Evolutionary conservation across 2,797 vertebrate species (phyloP), one percentile per base, ranked within the genome.

Genomic region (Galaxias olidus): DNA sequence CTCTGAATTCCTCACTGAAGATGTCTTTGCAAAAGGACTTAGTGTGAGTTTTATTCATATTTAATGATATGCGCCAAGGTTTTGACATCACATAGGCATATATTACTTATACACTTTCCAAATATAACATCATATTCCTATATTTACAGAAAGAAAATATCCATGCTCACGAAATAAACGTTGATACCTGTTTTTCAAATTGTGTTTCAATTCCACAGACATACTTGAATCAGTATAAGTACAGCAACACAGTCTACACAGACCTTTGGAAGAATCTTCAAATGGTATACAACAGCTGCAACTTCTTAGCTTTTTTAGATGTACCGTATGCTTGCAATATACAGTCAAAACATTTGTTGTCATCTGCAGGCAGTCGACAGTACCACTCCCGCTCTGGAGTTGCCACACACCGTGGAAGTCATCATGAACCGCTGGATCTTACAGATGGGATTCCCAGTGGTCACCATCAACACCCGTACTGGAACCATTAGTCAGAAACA

Each of bases 191-290:
- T 61, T 52, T 47, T 18, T 41, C 14, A 18, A 41, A 50, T 50
- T 40, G 4, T 53, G 17, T 41, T 20, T 1, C 4, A 19, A 10
- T 80, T 76, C 75, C 5, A 1, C 92, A 97, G 96, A 88, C 90
- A 0, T 97, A 97, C 77, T 88, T 97, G 11, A 65, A 91, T 0
- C 8, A 76, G 56, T 96, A 90, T 5, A 5, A 79, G 20, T 96
- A 94, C 1, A 10, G 0, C 0, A 97, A 92, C 81, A 94, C 93
- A 0, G 1, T 90, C 59, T 94, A 94, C 68, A 1, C 0, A 7
- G 86, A 97, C 80, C 93, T 97, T 46, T 97, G 95, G 95, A 1
- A 8, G 0, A 90, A 95, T 47, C 82, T 96, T 68, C 92, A 97
- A 69, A 0, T 19, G 79, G 90, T 92, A 78, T 81, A 13, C 14